These are phyloP conservation scores for Melanotaenia maccullochi DNA, from an alignment of 2,797 vertebrate species.

Conservation along the genomic window DNA sequence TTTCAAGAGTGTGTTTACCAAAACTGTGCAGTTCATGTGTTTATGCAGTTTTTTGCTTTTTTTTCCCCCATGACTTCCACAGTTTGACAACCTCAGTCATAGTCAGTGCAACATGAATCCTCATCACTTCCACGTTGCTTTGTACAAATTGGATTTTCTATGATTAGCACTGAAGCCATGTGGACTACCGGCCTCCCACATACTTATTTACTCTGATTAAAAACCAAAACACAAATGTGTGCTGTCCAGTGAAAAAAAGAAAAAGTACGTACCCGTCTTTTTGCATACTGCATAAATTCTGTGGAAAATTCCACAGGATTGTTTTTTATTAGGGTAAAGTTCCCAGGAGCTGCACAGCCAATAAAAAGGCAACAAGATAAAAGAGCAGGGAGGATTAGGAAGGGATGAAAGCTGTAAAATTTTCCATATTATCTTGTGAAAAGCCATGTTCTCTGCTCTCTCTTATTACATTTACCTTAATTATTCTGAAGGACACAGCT, in stretches of 20 bases:
- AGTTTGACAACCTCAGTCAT: neutral
- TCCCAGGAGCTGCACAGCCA: constrained; percentile 86
- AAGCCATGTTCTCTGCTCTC: constrained; percentile 79
- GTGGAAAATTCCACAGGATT: constrained; percentile 85
- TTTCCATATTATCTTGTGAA: constrained; percentile 88
- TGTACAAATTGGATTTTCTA: constrained; percentile 27
- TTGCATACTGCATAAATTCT: constrained; percentile 81
- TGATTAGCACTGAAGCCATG: constrained; percentile 33
- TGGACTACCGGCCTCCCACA: constrained; percentile 23
- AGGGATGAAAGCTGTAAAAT: constrained; percentile 86
- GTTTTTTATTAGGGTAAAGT: constrained; percentile 87
- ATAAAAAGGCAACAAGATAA: constrained; percentile 88
- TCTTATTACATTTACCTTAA: constrained; percentile 79
- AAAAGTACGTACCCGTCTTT: constrained; percentile 74
- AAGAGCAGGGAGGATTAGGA: constrained; percentile 85
- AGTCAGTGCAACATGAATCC: neutral
- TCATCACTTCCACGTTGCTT: constrained; percentile 21
- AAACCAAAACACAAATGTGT: constrained; percentile 52
- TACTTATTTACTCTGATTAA: constrained; percentile 53
- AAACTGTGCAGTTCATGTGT: constrained; percentile 4
- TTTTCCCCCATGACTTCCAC: constrained; percentile 5
- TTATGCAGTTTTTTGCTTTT: constrained; percentile 7
- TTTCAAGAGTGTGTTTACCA: neutral
- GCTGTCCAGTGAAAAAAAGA: constrained; percentile 59
- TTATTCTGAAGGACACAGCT: constrained; percentile 75